Conservation (phyloP, 2,113 vertebrate genomes). For the Elgaria multicarinata region DNA sequence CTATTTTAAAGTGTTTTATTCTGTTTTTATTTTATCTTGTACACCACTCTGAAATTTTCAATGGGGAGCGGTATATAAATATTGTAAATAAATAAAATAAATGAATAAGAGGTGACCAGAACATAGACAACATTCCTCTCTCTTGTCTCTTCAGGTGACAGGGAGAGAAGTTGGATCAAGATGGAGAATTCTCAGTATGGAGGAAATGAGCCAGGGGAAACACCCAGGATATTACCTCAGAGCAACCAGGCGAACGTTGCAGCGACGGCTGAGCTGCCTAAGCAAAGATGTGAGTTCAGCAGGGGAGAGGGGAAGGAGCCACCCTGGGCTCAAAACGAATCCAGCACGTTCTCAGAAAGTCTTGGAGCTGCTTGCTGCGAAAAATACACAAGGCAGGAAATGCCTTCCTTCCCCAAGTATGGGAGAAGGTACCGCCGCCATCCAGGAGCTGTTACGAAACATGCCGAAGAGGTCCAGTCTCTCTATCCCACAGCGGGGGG, state of each 20-base stretch:
- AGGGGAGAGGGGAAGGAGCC: neutral
- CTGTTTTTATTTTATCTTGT: no score
- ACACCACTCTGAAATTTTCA: no score
- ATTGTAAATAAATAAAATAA: no score
- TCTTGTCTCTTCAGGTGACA: neutral
- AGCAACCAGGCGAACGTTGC: neutral
- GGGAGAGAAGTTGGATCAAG: neutral
- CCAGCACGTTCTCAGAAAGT: neutral
- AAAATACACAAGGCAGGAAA: neutral
- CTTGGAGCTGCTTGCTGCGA: neutral
- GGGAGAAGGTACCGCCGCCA: neutral
- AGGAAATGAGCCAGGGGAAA: neutral
- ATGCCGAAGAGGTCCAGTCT: neutral
- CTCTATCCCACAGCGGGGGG: neutral
- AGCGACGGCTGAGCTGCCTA: neutral
- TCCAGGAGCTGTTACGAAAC: no score
- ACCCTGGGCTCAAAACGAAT: neutral
- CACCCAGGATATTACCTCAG: neutral
- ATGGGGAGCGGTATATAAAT: no score
- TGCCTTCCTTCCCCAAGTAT: neutral
- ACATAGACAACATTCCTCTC: neutral
- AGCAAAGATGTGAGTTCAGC: slow-evolving; percentile 3
- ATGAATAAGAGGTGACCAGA: neutral
- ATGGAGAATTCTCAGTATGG: neutral
- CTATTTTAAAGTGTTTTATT: no score